Percentiles rank a stretch among this genome's conserved stretches.
Evolutionary conservation across 2,888 invertebrate species (phyloP).

Genomic region (Eurytoma adleriae): DNA sequence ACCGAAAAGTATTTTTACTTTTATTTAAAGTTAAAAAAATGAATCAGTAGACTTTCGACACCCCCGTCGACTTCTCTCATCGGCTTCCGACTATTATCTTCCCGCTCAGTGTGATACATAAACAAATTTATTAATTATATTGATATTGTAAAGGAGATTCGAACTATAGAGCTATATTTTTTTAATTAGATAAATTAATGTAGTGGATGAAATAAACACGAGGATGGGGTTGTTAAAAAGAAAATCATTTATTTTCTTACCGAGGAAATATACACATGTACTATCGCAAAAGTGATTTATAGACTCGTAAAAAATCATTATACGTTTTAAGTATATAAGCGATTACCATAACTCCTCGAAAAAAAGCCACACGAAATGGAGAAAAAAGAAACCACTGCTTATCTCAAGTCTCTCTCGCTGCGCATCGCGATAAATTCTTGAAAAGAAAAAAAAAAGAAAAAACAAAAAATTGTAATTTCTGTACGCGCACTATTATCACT

Average conservation of each 20-base stretch:
- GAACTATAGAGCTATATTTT: constrained; percentile 1
- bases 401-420: neutral
- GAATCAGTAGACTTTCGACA: too few relatives aligned
- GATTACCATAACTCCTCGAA: neutral
- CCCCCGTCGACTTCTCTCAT: too few relatives aligned
- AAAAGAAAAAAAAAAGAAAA: neutral
- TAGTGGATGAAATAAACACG: too few relatives aligned
- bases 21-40: too few relatives aligned
- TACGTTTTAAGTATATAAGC: constrained; percentile 8
- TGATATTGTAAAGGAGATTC: neutral
- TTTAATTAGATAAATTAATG: neutral
- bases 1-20: too few relatives aligned
- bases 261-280: too few relatives aligned
- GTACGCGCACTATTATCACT: neutral
- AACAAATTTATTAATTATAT: neutral
- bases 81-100: too few relatives aligned
- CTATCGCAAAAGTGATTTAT: too few relatives aligned
- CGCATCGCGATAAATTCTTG: neutral
- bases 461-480: too few relatives aligned
- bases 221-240: too few relatives aligned
- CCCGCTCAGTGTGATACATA: too few relatives aligned
- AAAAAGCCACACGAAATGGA: neutral
- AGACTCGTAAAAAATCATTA: neutral
- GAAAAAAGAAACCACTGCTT: neutral
- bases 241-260: too few relatives aligned